A percentile compares a stretch with the other conserved stretches of the same genome.
phyloP scores from a whole-genome alignment of 2,113 vertebrate genomes.

The Sinocyclocheilus anshuiensis region DNA sequence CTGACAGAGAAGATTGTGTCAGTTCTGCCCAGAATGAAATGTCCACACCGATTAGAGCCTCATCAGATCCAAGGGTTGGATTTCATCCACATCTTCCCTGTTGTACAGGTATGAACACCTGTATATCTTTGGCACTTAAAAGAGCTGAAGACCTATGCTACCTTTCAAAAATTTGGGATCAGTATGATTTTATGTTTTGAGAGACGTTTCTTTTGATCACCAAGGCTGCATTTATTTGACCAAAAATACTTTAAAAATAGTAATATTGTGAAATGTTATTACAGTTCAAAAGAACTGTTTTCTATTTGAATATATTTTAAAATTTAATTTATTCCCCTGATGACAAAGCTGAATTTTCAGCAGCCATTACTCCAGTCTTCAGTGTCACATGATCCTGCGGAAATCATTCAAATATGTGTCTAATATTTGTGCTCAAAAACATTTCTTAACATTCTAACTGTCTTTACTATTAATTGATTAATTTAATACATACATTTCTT shows the following conservation, averaged over 20 bases:
- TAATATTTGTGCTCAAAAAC: not conserved
- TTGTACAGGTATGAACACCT: conserved; percentile 83
- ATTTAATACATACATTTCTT: too few species aligned
- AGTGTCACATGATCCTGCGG: not conserved
- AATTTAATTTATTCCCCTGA: too few species aligned
- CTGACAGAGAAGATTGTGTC: conserved; percentile 98
- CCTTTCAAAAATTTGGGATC: not conserved
- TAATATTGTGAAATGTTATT: too few species aligned
- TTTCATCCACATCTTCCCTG: conserved; percentile 98
- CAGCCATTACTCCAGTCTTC: not conserved
- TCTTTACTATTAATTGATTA: too few species aligned
- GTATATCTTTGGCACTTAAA: not conserved
- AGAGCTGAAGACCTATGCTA: too few species aligned
- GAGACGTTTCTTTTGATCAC: too few species aligned
- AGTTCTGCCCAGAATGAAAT: conserved; percentile 96
- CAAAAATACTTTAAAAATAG: too few species aligned
- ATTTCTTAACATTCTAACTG: too few species aligned
- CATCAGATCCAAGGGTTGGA: conserved; percentile 99
- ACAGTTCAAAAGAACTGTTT: too few species aligned
- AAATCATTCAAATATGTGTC: not conserved
- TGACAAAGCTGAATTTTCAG: not conserved
- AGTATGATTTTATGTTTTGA: too few species aligned
- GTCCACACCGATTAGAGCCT: conserved; percentile 93
- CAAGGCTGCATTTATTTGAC: too few species aligned
- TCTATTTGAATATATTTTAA: too few species aligned